A percentile compares a stretch with the other conserved stretches of the same genome.
Evolutionary conservation across 1,140 invertebrate genomes (phyloP).

Genomic region (Apocrypta bakeri): DNA sequence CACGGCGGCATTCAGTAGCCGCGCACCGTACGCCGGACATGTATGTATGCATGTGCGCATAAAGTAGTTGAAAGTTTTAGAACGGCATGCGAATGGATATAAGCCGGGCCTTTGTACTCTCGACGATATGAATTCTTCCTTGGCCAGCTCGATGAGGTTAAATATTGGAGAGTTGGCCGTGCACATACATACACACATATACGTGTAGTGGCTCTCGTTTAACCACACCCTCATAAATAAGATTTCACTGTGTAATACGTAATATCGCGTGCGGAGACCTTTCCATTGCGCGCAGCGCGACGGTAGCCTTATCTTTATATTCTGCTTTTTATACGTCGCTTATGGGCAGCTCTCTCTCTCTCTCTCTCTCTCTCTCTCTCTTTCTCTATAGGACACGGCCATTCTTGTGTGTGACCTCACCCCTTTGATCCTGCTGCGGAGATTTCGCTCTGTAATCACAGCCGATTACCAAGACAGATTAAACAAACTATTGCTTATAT

Average conservation of each 20-base stretch:
- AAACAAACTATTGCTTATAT: constrained; percentile 14
- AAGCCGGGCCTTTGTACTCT: constrained; percentile 14
- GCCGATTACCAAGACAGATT: background rate
- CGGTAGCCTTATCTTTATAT: constrained; percentile 38
- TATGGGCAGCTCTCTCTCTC: background rate
- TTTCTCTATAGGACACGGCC: background rate
- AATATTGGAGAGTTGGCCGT: constrained; percentile 64
- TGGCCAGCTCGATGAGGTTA: constrained; percentile 63
- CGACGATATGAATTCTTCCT: constrained; percentile 66
- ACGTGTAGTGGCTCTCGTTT: constrained; percentile 30
- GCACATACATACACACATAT: no score
- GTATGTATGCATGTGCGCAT: constrained; percentile 21
- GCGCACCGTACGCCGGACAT: background rate
- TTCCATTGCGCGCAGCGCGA: constrained; percentile 64
- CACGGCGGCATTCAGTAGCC: no score
- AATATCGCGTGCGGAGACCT: constrained; percentile 61
- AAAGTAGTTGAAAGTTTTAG: constrained; percentile 46
- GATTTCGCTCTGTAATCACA: constrained; percentile 16
- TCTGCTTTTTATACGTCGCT: constrained; percentile 12
- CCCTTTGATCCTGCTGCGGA: constrained; percentile 9
- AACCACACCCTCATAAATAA: constrained; percentile 64
- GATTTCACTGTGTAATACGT: constrained; percentile 64
- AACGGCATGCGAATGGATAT: constrained; percentile 42
- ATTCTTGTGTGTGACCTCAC: constrained; percentile 30
- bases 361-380: no score